Evolutionary conservation across 2,113 vertebrate species (phyloP), one percentile per base, ranked within the genome.

Genomic region (Pachyramphus minor): DNA sequence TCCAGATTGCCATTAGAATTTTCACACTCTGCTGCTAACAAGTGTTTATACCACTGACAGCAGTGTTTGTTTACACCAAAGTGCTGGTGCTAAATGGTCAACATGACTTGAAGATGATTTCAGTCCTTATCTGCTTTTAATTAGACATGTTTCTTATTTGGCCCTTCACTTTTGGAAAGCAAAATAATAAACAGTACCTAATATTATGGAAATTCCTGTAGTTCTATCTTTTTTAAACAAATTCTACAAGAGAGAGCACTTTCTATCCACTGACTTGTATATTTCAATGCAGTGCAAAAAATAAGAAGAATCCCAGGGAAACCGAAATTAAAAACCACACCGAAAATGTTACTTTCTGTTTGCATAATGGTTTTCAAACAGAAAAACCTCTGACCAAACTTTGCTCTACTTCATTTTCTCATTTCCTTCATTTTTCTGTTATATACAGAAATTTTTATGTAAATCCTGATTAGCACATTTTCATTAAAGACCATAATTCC

Each of bases 1-100:
- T 87, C 25, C 67, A 73, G 22, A 60, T 11, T 62, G 63, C 52
- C 39, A 63, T 53, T 39, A 68, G 24, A 67, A 64, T 86, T 80
- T 89, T 90, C 86, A 88, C 79, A 67, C 73, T 75, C 90, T 39
- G 72, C 72, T 92, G 63, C 76, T 93, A 82, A 82, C 53, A 73
- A 72, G 44, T 64, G 66, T 83, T 88, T 66, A 69, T 41, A 53
- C 21, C 35, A 14, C 73, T n/a, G 64, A 67, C 89, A 84, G 62
- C 81, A 74, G 33, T 30, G 42, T 77, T 84, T 81, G 42, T 73
- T 84, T 81, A 66, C 68, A 77, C 24, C 37, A 19, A 59, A 55
- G 30, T 41, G 53, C 62, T 90, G 35, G 23, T 76, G 47, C 27
- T 72, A 78, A 87, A 84, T 8, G 13, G 44, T 55, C 50, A 6